Evolutionary conservation across 23 tunicate species (phyloP).

Genomic region (Styela plicata): DNA sequence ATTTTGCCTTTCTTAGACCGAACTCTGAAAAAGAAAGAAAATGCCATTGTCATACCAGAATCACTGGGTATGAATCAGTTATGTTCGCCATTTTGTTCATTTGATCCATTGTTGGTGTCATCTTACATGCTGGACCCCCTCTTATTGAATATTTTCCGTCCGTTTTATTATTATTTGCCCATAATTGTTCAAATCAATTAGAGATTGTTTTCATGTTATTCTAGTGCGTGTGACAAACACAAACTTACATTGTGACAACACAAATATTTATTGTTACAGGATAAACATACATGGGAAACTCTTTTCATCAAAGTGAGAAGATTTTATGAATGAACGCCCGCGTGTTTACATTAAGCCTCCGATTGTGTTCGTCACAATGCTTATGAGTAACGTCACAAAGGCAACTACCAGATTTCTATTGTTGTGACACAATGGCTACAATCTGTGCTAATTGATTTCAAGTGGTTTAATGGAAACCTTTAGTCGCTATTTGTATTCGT

Average conservation of each 20-base stretch:
- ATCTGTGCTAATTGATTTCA: constrained; percentile 18
- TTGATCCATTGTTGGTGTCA: background rate
- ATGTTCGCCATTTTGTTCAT: background rate
- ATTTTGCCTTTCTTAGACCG: too few species aligned
- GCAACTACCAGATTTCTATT: background rate
- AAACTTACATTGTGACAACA: constrained; percentile 18
- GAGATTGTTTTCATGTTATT: background rate
- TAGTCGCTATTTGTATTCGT: background rate
- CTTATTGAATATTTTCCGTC: background rate
- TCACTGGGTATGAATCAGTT: too few species aligned
- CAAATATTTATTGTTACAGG: background rate
- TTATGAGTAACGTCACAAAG: background rate
- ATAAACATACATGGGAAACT: background rate
- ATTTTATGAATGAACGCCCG: background rate
- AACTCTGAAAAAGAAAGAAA: too few species aligned
- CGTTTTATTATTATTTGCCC: background rate
- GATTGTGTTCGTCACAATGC: constrained; percentile 9
- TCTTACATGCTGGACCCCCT: background rate
- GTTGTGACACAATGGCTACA: background rate
- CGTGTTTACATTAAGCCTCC: constrained; percentile 21
- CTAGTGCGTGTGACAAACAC: constrained; percentile 16
- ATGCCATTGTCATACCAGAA: too few species aligned
- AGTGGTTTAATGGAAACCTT: constrained; percentile 3
- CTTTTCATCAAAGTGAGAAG: background rate
- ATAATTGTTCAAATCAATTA: background rate